phyloP scores from a whole-genome alignment of 2,113 vertebrate species.

The Cheirogaleus medius region DNA sequence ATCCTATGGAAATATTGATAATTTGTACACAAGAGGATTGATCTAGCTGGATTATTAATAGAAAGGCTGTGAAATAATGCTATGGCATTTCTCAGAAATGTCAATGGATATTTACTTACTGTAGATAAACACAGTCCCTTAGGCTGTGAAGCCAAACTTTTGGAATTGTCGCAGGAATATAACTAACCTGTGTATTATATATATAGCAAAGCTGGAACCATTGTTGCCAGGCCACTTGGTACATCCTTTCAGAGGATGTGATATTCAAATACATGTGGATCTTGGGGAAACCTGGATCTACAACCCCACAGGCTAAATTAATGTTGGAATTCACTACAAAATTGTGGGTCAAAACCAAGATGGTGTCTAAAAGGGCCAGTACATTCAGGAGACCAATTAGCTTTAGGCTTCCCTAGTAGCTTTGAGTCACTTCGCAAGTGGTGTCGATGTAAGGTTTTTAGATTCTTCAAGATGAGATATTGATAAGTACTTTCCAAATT shows the following conservation, averaged over 20 bases:
- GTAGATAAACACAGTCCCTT: not conserved
- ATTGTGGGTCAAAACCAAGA: not conserved
- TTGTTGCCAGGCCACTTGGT: not conserved
- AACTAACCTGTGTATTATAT: not conserved
- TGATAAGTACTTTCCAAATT: not conserved
- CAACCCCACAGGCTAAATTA: not conserved
- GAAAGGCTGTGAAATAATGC: not conserved
- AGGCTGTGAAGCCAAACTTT: not conserved
- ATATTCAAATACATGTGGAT: not conserved
- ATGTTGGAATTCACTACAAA: not conserved
- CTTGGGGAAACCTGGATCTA: not conserved
- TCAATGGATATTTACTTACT: not conserved
- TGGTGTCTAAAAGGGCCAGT: not conserved
- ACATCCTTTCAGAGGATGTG: not conserved
- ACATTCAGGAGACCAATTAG: not conserved
- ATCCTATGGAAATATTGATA: not conserved
- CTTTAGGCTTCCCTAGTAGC: not conserved
- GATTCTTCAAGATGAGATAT: not conserved
- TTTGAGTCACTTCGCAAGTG: not conserved
- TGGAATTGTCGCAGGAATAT: not conserved
- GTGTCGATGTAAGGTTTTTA: not conserved
- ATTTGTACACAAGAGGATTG: not conserved
- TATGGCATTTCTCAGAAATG: conserved; percentile 16
- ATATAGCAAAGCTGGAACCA: not conserved
- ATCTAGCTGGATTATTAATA: not conserved